Percentiles rank a stretch among this genome's conserved stretches.
Evolutionary conservation across 2,797 vertebrate species (phyloP).

Genomic region (Peromyscus attwateri): DNA sequence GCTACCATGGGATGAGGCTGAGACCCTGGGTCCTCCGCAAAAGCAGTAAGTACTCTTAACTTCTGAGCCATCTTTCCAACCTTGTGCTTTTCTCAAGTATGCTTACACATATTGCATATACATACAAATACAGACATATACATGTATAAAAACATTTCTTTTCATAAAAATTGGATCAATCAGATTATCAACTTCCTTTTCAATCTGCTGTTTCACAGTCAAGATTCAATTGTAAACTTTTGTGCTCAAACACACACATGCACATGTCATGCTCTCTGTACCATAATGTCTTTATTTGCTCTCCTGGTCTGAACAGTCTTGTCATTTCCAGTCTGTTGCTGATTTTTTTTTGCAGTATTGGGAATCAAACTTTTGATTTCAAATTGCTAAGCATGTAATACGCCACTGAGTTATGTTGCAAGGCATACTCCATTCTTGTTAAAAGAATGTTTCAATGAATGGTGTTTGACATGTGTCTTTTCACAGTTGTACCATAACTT

Average conservation of each 20-base stretch:
- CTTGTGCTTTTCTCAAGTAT: neutral
- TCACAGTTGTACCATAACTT: neutral
- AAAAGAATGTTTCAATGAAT: conserved; percentile 16
- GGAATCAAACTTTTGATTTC: neutral
- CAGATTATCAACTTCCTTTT: neutral
- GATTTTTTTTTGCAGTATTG: neutral
- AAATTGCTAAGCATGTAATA: neutral
- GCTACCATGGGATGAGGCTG: neutral
- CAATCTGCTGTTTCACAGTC: neutral
- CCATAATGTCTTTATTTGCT: neutral
- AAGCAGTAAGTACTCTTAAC: neutral
- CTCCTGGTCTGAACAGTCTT: neutral
- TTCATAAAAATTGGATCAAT: conserved; percentile 33
- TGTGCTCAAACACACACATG: neutral
- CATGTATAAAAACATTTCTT: neutral
- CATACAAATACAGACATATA: neutral
- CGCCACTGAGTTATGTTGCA: neutral
- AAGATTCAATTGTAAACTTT: neutral
- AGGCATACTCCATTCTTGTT: neutral
- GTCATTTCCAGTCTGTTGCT: neutral
- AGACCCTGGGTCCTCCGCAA: neutral
- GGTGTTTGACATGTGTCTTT: neutral
- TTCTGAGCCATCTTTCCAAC: neutral
- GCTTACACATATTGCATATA: neutral
- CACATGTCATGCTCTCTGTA: neutral